These are phyloP conservation scores for Labroides dimidiatus DNA, from an alignment of 2,797 vertebrate species.

Conservation along the genomic window DNA sequence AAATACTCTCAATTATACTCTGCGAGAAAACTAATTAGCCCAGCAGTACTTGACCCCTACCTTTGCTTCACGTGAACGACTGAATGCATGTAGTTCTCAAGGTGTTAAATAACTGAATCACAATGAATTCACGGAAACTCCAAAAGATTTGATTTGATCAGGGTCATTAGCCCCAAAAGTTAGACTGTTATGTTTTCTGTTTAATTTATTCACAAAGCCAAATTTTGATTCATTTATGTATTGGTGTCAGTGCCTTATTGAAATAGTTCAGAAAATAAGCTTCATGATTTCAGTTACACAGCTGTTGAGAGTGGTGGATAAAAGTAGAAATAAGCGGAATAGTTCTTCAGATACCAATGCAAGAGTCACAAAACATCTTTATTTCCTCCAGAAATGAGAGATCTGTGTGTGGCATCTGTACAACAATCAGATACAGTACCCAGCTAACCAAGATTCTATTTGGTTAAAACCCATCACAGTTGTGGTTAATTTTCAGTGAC, in stretches of 20 bases:
- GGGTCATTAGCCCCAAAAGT: conserved; percentile 7
- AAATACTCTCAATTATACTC: conserved; percentile 56
- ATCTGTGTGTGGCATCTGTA: too few relatives aligned
- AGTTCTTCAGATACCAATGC: too few relatives aligned
- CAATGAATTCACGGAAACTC: conserved; percentile 28
- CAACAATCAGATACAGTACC: too few relatives aligned
- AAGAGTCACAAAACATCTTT: too few relatives aligned
- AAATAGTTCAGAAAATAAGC: conserved; percentile 22
- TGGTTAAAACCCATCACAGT: too few relatives aligned
- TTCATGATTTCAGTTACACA: neutral
- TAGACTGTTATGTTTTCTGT: conserved; percentile 3
- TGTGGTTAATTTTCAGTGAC: too few relatives aligned
- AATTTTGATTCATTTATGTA: conserved; percentile 6
- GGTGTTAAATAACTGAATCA: conserved; percentile 28
- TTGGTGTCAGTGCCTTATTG: neutral
- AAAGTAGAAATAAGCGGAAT: neutral
- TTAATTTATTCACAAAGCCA: conserved; percentile 31
- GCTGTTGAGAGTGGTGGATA: neutral
- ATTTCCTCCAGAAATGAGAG: too few relatives aligned
- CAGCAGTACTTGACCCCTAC: conserved; percentile 46
- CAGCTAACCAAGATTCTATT: too few relatives aligned
- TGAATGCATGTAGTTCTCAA: conserved; percentile 23
- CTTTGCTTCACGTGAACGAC: conserved; percentile 17
- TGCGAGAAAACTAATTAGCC: conserved; percentile 71
- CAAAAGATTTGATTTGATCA: conserved; percentile 24